phyloP scores from a whole-genome alignment of 35 echinoderm and acorn worm genomes.

The Ptychodera flava region DNA sequence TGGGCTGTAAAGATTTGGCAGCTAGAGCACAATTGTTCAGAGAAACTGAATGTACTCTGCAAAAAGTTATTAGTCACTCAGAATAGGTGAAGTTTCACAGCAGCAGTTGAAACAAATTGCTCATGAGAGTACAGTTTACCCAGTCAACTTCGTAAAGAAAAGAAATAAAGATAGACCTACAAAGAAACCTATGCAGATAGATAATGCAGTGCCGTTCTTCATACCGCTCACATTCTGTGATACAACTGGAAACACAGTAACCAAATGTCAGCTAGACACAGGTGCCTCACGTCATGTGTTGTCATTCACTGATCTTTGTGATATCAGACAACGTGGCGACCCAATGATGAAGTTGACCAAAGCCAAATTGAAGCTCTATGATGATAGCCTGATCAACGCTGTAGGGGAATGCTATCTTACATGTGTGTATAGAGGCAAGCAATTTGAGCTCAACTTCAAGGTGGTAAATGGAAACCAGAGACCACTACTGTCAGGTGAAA shows the following conservation, averaged over 20 bases:
- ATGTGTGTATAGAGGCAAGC: neutral
- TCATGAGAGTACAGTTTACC: neutral
- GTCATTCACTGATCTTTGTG: neutral
- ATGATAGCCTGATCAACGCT: neutral
- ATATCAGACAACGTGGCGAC: neutral
- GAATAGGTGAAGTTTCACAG: constrained; percentile 2
- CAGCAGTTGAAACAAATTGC: constrained; percentile 33
- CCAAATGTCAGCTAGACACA: no score
- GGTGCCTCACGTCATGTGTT: neutral
- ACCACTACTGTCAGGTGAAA: neutral
- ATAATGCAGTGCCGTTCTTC: no score
- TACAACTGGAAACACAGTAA: no score
- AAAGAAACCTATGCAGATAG: no score
- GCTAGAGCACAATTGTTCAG: no score
- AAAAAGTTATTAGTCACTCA: neutral
- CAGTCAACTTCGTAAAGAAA: no score
- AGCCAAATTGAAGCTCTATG: constrained; percentile 1
- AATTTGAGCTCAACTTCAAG: neutral
- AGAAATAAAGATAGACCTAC: no score
- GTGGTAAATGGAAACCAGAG: neutral
- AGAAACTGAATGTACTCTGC: no score
- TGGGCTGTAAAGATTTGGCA: constrained; percentile 3
- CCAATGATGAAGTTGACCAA: neutral
- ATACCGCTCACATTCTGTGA: no score
- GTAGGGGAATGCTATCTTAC: neutral